Base-by-base conservation (phyloP, 1,140 invertebrate species). In the Mya arenaria region DNA sequence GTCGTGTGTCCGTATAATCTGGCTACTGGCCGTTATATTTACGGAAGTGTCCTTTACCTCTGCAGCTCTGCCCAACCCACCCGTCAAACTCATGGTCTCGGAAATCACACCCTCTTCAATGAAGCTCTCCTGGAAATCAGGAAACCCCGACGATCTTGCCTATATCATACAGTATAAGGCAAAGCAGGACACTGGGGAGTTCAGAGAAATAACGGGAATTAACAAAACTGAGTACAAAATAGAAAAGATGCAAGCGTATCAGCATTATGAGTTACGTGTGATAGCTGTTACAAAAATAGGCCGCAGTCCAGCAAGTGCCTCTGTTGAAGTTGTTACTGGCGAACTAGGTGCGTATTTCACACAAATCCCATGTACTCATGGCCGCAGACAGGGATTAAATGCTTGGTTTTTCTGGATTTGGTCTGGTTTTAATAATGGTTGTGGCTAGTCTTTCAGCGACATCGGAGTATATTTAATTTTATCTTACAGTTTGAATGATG, bases 101-200 rank as follows among this genome's bases (percentile, higher is more conserved):
- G 98, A 99, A 91, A 96, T 99, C 63, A 98, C 97, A 1, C 96
- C 97, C 1, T 97, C 97, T 1, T 97, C 97, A 0, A 97, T 99
- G 10, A 95, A 97, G 77, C 94, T 99, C 69, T 95, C 96, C 0
- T 99, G 98, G 98, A 96, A 96, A 0, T 97, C 98, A 92, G 94
- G 93, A 66, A 96, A 95, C 89, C 95, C 91, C 48, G 95, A 93
- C 95, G 96, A 97, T 85, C 95, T 98, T 23, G 98, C 98, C 90
- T 99, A 98, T 93, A 97, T 98, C 52, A 97, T 99, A 82, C 97
- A 98, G 90, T 98, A 98, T 94, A 99, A 98, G 91, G 97, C 97
- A 2, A 97, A 97, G 93, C 96, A 96, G 90, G 89, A 93, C 91
- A 82, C 94, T 95, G 92, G 96, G 95, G 37, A 55, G 36, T 71